Evolutionary conservation across 2,888 invertebrate species (phyloP), one percentile per base, ranked within the genome.

Genomic region (Subacronicta megacephala): DNA sequence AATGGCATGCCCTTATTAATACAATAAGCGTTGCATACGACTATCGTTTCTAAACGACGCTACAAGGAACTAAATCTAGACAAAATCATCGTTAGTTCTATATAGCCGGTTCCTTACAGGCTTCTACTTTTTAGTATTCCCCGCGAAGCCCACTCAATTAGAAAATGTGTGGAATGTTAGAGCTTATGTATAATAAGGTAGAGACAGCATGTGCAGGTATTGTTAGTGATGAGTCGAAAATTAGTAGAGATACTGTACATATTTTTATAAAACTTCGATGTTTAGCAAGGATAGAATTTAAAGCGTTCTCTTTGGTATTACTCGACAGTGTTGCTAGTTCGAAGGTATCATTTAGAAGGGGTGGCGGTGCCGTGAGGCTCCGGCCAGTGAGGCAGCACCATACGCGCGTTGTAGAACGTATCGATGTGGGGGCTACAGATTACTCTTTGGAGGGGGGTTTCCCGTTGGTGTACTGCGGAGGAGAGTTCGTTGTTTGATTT

Each of bases 11-110:
- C 92, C 93, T 92, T 93, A 93, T 94, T 88, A 81, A 89, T 90
- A 92, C 90, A 94, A 94, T 94, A 94, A 94, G 94, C 93, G 94
- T 94, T 94, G 94, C 93, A 94, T 94, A 94, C 94, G 90, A 85
- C 74, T 80, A 88, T 92, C 92, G 93, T 87, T 81, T 78, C 20
- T 55, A 59, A 52, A 60, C 41, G 51, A 71, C 84, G 87, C 90
- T 91, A 88, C 76, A 77, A 78, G 75, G 85, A 88, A 88, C 90
- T 89, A 89, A 86, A 73, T 37, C 62, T 56, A 51, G 62, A 43
- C 16, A 42, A 50, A 26, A 56, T 60, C 47, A 43, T 61, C 40
- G 68, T 73, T 86, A 87, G 85, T 78, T 77, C 80, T 70, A 76
- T 72, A 78, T 82, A 87, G 85, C 85, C 72, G 67, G 52, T 56